Evolutionary conservation across 1,140 invertebrate species (phyloP).

Genomic region (Conopomorpha cramerella): DNA sequence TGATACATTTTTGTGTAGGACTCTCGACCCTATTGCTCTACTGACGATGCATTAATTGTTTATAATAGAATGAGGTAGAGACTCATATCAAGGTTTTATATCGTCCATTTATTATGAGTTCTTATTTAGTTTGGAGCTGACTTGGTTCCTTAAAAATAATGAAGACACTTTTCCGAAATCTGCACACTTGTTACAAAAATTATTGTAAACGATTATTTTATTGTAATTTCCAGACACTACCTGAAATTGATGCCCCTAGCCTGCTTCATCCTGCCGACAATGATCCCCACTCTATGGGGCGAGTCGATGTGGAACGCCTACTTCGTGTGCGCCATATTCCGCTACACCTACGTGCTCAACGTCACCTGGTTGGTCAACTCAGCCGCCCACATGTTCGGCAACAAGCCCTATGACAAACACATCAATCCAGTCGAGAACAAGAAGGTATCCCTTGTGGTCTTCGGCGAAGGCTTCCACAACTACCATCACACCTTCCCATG

Average conservation of each 20-base stretch:
- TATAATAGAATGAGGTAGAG: too few relatives aligned
- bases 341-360: conserved; percentile 70
- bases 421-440: conserved; percentile 68
- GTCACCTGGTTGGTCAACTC: conserved; percentile 81
- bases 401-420: conserved; percentile 74
- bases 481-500: conserved; percentile 80
- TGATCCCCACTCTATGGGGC: conserved; percentile 74
- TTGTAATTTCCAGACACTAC: conserved; percentile 75
- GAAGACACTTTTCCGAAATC: too few relatives aligned
- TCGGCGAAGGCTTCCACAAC: conserved; percentile 73
- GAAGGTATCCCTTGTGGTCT: conserved; percentile 61
- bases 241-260: conserved; percentile 67
- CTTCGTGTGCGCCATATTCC: conserved; percentile 64
- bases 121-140: too few relatives aligned
- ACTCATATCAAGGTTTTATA: too few relatives aligned
- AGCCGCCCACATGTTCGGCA: conserved; percentile 74
- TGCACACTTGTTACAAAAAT: too few relatives aligned
- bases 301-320: conserved; percentile 66
- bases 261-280: conserved; percentile 76
- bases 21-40: too few relatives aligned
- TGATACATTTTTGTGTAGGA: too few relatives aligned
- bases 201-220: too few relatives aligned
- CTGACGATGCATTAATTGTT: too few relatives aligned
- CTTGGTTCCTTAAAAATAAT: too few relatives aligned
- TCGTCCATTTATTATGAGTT: too few relatives aligned